phyloP scores from a whole-genome alignment of 2,888 invertebrate species.

The Morpho achilles region DNA sequence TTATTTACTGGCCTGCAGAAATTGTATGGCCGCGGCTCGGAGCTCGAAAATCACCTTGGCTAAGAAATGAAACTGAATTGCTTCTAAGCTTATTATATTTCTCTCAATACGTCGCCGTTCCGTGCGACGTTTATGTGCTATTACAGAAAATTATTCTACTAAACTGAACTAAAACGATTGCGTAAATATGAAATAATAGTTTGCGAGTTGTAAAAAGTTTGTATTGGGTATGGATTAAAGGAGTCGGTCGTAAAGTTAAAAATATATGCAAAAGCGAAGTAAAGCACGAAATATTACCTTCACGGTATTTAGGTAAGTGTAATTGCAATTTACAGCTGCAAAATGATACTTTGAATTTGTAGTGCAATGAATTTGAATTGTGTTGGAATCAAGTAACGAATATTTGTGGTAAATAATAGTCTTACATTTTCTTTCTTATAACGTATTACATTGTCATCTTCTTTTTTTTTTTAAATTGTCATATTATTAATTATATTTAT shows the following conservation, averaged over 20 bases:
- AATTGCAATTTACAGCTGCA: conserved; percentile 22
- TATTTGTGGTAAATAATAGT: not conserved
- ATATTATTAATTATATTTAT: no score
- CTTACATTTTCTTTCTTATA: no score
- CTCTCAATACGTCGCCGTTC: conserved; percentile 48
- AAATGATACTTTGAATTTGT: conserved; percentile 14
- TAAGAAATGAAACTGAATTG: conserved; percentile 51
- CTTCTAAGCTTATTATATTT: conserved; percentile 55
- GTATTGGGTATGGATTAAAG: conserved; percentile 21
- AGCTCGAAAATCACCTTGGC: conserved; percentile 46
- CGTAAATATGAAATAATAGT: conserved; percentile 32
- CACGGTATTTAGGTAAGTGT: conserved; percentile 18
- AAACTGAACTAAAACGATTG: conserved; percentile 30
- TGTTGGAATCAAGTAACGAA: conserved; percentile 2
- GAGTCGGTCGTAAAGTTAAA: conserved; percentile 15
- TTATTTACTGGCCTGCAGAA: conserved; percentile 50
- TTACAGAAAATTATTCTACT: conserved; percentile 44
- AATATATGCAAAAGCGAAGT: conserved; percentile 19
- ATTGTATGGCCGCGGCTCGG: conserved; percentile 35
- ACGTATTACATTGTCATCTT: not conserved
- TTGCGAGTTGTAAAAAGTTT: conserved; percentile 26
- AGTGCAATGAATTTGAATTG: conserved; percentile 10
- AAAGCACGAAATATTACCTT: conserved; percentile 21
- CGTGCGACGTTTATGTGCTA: conserved; percentile 47
- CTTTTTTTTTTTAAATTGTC: not conserved